These are phyloP conservation scores for Eledona agricola DNA, from an alignment of 2,888 invertebrate genomes.

Conservation along the genomic window DNA sequence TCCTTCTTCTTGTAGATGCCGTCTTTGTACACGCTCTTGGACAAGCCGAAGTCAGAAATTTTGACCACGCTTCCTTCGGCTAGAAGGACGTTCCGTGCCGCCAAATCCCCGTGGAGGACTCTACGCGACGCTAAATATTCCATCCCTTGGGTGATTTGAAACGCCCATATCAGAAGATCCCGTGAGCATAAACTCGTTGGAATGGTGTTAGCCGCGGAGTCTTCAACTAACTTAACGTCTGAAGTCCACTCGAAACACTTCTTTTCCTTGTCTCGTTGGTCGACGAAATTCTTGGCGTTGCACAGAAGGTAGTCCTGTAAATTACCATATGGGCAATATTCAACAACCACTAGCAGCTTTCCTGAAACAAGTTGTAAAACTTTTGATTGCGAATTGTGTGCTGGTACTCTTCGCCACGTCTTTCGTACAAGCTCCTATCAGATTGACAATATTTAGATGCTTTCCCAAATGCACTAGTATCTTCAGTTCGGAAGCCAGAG, in stretches of 20 bases:
- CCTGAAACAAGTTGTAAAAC: slow-evolving; percentile 1
- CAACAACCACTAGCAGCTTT: slow-evolving; percentile 12
- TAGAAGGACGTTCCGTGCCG: slow-evolving; percentile 89
- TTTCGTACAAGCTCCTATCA: slow-evolving; percentile 88
- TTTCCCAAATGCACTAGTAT: slow-evolving; percentile 91
- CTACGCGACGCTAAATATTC: slow-evolving; percentile 90
- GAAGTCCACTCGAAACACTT: slow-evolving; percentile 2
- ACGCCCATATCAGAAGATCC: no score
- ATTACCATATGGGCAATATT: slow-evolving; percentile 11
- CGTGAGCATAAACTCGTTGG: no score
- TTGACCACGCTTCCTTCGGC: slow-evolving; percentile 92
- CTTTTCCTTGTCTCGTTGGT: slow-evolving; percentile 1
- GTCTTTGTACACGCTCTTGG: slow-evolving; percentile 88
- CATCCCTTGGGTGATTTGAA: slow-evolving; percentile 95
- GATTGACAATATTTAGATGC: slow-evolving; percentile 89
- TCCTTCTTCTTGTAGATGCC: slow-evolving; percentile 91
- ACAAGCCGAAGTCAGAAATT: slow-evolving; percentile 96
- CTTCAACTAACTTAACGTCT: no score
- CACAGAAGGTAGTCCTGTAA: slow-evolving; percentile 7
- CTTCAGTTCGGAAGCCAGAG: slow-evolving; percentile 88
- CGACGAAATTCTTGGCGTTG: slow-evolving; percentile 4
- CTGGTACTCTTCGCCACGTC: slow-evolving; percentile 74
- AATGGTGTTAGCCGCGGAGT: no score
- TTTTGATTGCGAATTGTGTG: neutral
- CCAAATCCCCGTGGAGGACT: slow-evolving; percentile 87